Evolutionary conservation across 92 coral and sea anemone species (phyloP), one percentile per base, ranked within the genome.

Genomic region (Parazoanthus swiftii): DNA sequence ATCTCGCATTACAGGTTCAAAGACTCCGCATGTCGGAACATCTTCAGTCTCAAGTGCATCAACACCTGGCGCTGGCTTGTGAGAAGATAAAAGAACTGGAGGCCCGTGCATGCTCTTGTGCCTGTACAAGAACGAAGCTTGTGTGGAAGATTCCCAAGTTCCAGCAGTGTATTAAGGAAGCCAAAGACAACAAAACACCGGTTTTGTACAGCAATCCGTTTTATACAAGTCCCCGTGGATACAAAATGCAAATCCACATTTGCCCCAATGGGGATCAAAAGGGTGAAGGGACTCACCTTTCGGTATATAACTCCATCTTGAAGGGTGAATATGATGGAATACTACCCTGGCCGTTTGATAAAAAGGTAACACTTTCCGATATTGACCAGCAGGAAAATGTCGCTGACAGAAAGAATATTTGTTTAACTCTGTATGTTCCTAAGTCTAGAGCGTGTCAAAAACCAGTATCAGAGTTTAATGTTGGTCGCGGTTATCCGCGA

Each of bases 271-370:
- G 94, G 2, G 81, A 81, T 29, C 86, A 88, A 0, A n/a, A 72
- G 3, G 90, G 84, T 13, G 67, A 81, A 86, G 88, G 88, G 58
- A 68, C 82, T 0, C 82, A 89, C 67, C 36, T 92, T 26, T 89
- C 94, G 10, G 77, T 76, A 7, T 76, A 26, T 72, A 79, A 73
- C 7, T 74, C 42, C 51, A 71, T 92, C 65, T 54, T 87, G 89
- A 85, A 67, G 71, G 92, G 94, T 42, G 91, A 92, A 37, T 90
- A 90, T 70, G 94, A 92, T 43, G 94, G 77, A 18, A 51, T 88
- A 81, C 80, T 92, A 66, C 33, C 92, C 48, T 92, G 94, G 94
- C 94, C 94, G 13, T 90, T 92, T 25, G 16, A 26, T 16, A 89
- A 87, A 83, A 85, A 90, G 78, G 88, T 92, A 58, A 79, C 79